Evolutionary conservation across 2,113 vertebrate species (phyloP), one percentile per base, ranked within the genome.

Genomic region (Eidolon helvum): DNA sequence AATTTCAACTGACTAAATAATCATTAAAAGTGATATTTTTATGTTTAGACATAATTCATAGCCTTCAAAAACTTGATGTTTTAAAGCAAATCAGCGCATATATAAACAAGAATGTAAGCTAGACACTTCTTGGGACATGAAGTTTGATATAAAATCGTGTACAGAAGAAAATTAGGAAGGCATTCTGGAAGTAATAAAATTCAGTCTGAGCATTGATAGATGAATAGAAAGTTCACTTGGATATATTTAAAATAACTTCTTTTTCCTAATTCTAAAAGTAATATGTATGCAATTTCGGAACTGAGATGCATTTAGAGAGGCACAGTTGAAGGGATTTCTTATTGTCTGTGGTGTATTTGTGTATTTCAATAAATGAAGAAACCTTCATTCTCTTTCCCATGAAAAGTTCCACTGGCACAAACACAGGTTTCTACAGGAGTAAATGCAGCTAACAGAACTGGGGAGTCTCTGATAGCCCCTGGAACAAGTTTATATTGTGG

Each of bases 401-500:
- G 26, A 71, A 21, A 43, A 7, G 1, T 35, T 1, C 10, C 18
- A 21, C 18, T 24, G 11, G 5, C 15, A 53, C 1, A 55, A 82
- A n/a, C 24, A 74, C 1, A 9, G 9, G 35, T 61, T 43, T 15
- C 19, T 33, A 21, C 61, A 11, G 28, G 43, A 83, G 16, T 16
- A 43, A 59, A 59, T 4, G 8, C 3, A 26, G 19, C 26, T 53
- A 33, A 72, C 3, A 22, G 12, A 48, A 38, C 26, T 0, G 3
- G 18, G 35, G 79, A 86, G 12, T 0, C 24, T 65, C 35, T 22
- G 6, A 9, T 2, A 19, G 18, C 2, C 2, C 61, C 38, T 0
- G 4, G 22, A 14, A 5, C 30, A 69, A 16, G 16, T 48, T 30
- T n/a, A 30, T 10, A 5, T 28, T 10, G 0, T 2, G 4, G 3